Conservation (phyloP, 2,113 vertebrate species). For the Carettochelys insculpta region DNA sequence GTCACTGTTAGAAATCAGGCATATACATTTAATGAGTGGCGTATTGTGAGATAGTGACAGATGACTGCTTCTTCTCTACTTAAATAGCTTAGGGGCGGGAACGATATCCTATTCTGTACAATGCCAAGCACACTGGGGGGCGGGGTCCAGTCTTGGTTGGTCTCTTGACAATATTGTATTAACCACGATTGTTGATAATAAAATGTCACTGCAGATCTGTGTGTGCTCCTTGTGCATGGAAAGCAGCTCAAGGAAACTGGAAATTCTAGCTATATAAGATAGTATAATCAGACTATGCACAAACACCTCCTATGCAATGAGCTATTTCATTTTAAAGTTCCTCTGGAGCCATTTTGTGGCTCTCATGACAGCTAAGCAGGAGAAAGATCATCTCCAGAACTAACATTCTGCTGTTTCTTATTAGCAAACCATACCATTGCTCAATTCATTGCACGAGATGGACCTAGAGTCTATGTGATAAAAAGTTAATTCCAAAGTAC, state of each 20-base stretch:
- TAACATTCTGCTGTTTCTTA: constrained; percentile 28
- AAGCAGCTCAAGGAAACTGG: neutral
- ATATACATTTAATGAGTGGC: constrained; percentile 45
- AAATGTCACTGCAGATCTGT: neutral
- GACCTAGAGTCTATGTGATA: constrained; percentile 34
- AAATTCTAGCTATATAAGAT: neutral
- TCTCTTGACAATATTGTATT: constrained; percentile 24
- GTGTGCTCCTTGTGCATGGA: neutral
- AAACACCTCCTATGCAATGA: neutral
- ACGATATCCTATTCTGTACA: too few species aligned
- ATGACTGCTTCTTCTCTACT: constrained; percentile 36
- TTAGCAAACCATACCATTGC: constrained; percentile 7
- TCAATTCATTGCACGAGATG: constrained; percentile 21
- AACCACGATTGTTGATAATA: neutral
- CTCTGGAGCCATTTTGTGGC: neutral
- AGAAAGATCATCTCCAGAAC: neutral
- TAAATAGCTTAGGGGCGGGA: neutral
- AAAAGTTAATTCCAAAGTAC: constrained; percentile 23
- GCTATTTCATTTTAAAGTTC: constrained; percentile 1
- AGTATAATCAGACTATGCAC: neutral
- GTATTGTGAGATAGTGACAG: constrained; percentile 43
- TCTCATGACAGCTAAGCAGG: neutral
- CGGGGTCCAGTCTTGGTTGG: neutral
- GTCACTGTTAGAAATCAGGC: constrained; percentile 24
- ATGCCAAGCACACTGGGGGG: neutral